Evolutionary conservation across 2,797 vertebrate genomes (phyloP), one percentile per base, ranked within the genome.

Genomic region (Steatocranus sp.): DNA sequence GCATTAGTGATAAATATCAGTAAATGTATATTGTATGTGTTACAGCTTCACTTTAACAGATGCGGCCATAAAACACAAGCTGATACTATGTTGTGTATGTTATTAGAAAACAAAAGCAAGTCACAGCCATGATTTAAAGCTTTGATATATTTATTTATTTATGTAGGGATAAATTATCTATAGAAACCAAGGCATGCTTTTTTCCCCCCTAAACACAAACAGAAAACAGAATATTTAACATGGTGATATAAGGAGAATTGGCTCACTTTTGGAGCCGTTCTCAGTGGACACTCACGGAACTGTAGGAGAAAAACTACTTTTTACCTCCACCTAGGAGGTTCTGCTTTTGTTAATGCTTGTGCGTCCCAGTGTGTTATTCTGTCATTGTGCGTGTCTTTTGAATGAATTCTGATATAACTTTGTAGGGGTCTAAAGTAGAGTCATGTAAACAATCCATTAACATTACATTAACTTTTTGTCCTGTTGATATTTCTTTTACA

Each of bases 361-460:
- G 53, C 14, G 0, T 10, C 53, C 25, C 3, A 0, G 15, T 32
- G 9, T 58, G 27, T 32, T 32, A 11, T 3, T 58, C 17, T 58
- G 54, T 32, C 27, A 58, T 58, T 7, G 7, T 48, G 46, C 4
- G 4, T 48, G 46, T 58, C 56, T n/a, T 61, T 34, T 34, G 17
- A 61, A 61, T 61, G 30, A 11, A 34, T 34, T 61, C 56, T 61
- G 56, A 34, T 61, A n/a, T 5, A 61, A 61, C 56, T n/a, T 61
- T 58, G 27, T 1, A 30, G 0, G 54, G 5, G 27, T 58, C 27
- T 58, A 58, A 0, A 58, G 30, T 7, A 32, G 17, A 32, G 30
- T 34, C 1, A 0, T 34, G 56, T 58, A 34, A 34, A 58, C 6
- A 34, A 58, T 34, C 27, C 56, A 58, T 58, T 58, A 58, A 58